phyloP scores from a whole-genome alignment of 2,797 vertebrate genomes.

The Rhodeus uyekii region DNA sequence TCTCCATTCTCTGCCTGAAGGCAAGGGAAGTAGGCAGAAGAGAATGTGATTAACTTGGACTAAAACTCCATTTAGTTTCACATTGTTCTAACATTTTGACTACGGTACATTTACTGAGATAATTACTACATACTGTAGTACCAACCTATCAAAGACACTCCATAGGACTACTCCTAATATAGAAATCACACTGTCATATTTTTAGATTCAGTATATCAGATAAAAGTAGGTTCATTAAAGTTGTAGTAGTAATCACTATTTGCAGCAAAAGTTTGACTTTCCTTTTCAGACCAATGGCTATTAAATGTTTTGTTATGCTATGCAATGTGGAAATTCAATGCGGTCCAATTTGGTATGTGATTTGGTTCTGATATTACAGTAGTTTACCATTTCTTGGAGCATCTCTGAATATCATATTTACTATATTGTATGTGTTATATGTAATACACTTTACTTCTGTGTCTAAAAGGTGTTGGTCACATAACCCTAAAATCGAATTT shows the following conservation, averaged over 20 bases:
- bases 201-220: neutral
- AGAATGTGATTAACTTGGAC: constrained; percentile 39
- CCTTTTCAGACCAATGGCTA: neutral
- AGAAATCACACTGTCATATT: constrained; percentile 21
- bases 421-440: neutral
- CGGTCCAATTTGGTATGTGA: neutral
- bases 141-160: constrained; percentile 14
- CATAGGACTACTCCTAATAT: constrained; percentile 24
- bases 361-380: too few species aligned
- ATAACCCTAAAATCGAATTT: constrained; percentile 20
- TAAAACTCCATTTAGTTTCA: constrained; percentile 38
- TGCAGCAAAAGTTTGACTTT: neutral
- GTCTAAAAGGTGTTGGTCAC: neutral
- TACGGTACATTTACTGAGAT: constrained; percentile 41
- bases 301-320: neutral
- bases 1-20: constrained; percentile 10
- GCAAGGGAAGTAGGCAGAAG: constrained; percentile 27
- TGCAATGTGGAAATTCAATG: neutral
- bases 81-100: constrained; percentile 14
- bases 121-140: constrained; percentile 37
- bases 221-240: neutral
- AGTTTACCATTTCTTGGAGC: neutral
- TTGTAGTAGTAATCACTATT: neutral
- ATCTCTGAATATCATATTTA: neutral
- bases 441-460: neutral